Conservation (phyloP, 2,113 vertebrate genomes). For the Paraplagusia blochii region DNA sequence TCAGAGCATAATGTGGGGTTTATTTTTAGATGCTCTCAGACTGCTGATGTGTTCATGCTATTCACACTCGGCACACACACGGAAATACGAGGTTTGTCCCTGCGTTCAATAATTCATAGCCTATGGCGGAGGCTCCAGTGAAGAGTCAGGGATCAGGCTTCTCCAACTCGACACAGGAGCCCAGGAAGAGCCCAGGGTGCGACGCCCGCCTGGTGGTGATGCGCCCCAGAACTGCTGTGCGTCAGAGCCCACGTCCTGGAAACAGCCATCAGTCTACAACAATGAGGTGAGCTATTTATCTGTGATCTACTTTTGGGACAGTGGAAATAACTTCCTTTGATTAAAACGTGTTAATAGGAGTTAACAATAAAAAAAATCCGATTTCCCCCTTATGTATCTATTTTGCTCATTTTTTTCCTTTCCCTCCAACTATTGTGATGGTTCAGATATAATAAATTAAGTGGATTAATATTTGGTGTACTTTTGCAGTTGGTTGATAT, state of each 20-base stretch:
- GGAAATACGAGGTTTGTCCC: conserved; percentile 4
- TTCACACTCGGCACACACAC: conserved; percentile 18
- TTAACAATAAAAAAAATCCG: too few species aligned
- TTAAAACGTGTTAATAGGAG: neutral
- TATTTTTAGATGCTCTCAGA: conserved; percentile 54
- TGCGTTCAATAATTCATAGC: conserved; percentile 58
- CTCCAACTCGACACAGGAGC: neutral
- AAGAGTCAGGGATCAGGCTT: conserved; percentile 6
- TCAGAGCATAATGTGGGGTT: conserved; percentile 23
- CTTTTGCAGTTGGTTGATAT: too few species aligned
- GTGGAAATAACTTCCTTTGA: neutral
- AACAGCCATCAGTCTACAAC: neutral
- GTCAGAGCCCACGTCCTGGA: neutral
- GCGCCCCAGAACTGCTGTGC: neutral
- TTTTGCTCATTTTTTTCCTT: too few species aligned
- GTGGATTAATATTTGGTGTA: too few species aligned
- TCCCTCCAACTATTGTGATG: too few species aligned
- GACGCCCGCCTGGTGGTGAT: neutral
- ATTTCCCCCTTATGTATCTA: too few species aligned
- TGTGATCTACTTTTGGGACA: neutral
- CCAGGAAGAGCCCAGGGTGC: neutral
- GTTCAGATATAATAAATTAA: too few species aligned
- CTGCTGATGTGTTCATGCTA: conserved; percentile 9
- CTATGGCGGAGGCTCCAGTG: conserved; percentile 5
- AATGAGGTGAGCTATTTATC: conserved; percentile 17